Conservation (phyloP, 2,113 vertebrate species). For the Clarias macrocephalus region DNA sequence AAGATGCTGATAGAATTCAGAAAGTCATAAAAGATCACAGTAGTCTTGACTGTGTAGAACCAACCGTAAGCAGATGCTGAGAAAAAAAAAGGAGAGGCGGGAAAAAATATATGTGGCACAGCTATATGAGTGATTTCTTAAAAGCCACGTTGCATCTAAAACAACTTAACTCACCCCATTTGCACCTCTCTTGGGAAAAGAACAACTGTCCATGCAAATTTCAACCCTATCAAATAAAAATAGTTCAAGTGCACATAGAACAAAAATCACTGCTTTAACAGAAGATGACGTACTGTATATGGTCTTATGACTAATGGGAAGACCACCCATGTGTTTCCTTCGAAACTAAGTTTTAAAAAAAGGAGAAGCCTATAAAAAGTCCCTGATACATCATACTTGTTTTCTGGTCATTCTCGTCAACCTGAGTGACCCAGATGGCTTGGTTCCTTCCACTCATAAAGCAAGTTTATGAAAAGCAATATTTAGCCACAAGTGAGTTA, state of each 20-base stretch:
- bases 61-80: slow-evolving; percentile 12
- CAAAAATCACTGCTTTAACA: neutral
- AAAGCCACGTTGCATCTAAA: neutral
- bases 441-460: neutral
- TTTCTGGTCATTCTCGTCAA: neutral
- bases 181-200: no score
- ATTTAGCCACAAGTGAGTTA: neutral
- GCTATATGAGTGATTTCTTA: neutral
- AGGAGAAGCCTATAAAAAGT: neutral
- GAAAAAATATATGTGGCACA: neutral
- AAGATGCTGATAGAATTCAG: neutral
- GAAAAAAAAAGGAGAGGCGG: neutral
- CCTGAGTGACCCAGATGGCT: neutral
- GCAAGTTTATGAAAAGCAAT: neutral
- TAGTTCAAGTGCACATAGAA: neutral
- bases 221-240: neutral
- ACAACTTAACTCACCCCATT: neutral
- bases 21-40: neutral
- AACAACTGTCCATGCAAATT: neutral
- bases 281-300: neutral
- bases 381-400: neutral
- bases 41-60: neutral
- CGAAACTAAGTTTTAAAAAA: neutral
- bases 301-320: neutral
- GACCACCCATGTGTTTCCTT: neutral